A percentile compares a stretch with the other conserved stretches of the same genome.
phyloP scores from a whole-genome alignment of 2,797 vertebrate genomes.

The Cyprinodon diabolis region DNA sequence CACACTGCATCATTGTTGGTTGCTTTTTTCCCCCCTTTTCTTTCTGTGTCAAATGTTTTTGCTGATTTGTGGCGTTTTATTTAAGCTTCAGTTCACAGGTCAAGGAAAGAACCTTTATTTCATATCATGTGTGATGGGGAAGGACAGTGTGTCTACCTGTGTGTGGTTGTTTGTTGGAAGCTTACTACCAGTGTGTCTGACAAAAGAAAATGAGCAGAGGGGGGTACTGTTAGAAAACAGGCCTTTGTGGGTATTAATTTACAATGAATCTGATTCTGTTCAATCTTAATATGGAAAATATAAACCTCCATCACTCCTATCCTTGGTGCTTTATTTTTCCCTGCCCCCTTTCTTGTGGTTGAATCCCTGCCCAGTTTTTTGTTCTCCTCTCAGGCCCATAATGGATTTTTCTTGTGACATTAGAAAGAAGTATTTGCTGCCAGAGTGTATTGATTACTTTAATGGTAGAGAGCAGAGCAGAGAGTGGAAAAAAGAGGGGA shows the following conservation, averaged over 20 bases:
- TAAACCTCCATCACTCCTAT: constrained; percentile 58
- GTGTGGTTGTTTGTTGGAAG: constrained; percentile 44
- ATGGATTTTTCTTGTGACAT: constrained; percentile 80
- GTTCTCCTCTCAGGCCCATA: constrained; percentile 59
- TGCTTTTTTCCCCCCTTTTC: constrained; percentile 24
- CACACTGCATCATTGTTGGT: constrained; percentile 55
- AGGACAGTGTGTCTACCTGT: constrained; percentile 28
- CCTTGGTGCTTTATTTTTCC: constrained; percentile 57
- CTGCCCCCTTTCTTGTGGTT: constrained; percentile 10
- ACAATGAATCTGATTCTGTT: constrained; percentile 35
- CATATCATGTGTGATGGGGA: constrained; percentile 31
- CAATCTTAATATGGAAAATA: constrained; percentile 49
- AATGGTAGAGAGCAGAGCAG: constrained; percentile 74
- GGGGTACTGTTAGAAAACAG: constrained; percentile 42
- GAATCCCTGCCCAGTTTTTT: constrained; percentile 31
- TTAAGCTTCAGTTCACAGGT: constrained; percentile 6
- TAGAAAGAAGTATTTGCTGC: constrained; percentile 74
- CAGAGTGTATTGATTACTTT: constrained; percentile 81
- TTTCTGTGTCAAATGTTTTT: constrained; percentile 35
- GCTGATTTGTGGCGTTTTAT: constrained; percentile 47
- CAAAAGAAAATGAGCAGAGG: constrained; percentile 40
- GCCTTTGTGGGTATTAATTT: constrained; percentile 50
- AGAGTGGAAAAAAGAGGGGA: constrained; percentile 54
- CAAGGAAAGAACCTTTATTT: constrained; percentile 38
- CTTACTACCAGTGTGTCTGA: constrained; percentile 27